A percentile compares a stretch with the other conserved stretches of the same genome.
Conservation (phyloP, 1,140 invertebrate species). For the Atopsyche davidsoni region DNA sequence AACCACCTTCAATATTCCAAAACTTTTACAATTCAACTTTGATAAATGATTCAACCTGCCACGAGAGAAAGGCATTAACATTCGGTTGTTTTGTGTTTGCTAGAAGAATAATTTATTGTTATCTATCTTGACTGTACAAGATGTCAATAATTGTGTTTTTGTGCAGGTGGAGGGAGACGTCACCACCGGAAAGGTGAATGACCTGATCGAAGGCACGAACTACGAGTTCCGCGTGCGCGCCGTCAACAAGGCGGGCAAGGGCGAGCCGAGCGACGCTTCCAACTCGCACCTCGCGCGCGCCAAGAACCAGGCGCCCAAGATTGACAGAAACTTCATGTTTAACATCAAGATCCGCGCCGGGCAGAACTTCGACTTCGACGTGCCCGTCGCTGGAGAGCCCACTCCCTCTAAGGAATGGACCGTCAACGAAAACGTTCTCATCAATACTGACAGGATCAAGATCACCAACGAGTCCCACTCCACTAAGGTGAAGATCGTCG, state of each 20-base stretch:
- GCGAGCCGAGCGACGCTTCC: slow-evolving; percentile 84
- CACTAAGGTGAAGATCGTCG: slow-evolving; percentile 80
- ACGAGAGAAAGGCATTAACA: background rate
- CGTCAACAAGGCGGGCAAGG: slow-evolving; percentile 89
- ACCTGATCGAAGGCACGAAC: slow-evolving; percentile 83
- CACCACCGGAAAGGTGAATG: slow-evolving; percentile 74
- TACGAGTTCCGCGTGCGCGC: slow-evolving; percentile 94
- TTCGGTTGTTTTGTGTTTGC: slow-evolving; percentile 13
- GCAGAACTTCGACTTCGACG: slow-evolving; percentile 87
- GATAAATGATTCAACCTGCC: no score
- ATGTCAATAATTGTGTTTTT: no score
- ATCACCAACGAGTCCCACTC: slow-evolving; percentile 79
- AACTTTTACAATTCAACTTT: no score
- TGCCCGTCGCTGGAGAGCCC: slow-evolving; percentile 91
- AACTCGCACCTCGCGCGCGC: slow-evolving; percentile 84
- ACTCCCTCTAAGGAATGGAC: slow-evolving; percentile 91
- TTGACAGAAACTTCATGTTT: slow-evolving; percentile 87
- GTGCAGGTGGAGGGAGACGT: slow-evolving; percentile 71
- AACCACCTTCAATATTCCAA: background rate
- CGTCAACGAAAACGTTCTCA: slow-evolving; percentile 71
- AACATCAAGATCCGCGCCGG: slow-evolving; percentile 91
- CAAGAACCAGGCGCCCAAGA: slow-evolving; percentile 85
- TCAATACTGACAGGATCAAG: slow-evolving; percentile 77
- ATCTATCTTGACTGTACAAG: no score
- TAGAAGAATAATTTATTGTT: no score